phyloP scores from a whole-genome alignment of 2,113 vertebrate genomes.

The Phyllostomus discolor region DNA sequence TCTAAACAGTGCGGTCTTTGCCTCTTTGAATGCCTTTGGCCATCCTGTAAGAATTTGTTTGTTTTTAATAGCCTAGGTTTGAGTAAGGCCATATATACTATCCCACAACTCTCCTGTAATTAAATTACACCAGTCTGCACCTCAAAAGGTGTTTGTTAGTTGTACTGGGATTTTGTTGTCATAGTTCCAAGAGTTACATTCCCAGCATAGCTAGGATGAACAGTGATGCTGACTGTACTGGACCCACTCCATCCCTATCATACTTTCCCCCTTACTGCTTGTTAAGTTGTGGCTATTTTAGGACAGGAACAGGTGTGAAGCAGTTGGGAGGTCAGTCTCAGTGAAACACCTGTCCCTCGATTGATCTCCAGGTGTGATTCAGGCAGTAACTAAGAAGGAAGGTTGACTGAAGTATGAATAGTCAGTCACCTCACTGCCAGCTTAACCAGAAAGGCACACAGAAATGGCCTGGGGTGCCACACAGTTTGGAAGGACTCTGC shows the following conservation, averaged over 20 bases:
- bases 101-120: neutral
- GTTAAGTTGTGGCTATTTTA: neutral
- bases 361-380: neutral
- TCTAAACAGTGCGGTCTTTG: neutral
- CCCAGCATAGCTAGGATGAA: neutral
- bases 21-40: neutral
- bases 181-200: neutral
- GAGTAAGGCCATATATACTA: neutral
- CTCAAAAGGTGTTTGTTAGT: neutral
- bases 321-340: neutral
- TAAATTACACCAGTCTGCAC: neutral
- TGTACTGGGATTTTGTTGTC: neutral
- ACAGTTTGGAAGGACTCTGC: neutral
- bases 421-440: neutral
- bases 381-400: neutral
- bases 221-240: neutral
- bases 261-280: neutral
- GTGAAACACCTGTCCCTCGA: neutral
- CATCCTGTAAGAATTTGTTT: neutral
- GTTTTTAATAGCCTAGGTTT: constrained; percentile 13
- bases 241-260: neutral
- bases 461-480: neutral
- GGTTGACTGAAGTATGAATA: constrained; percentile 1
- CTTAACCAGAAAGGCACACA: neutral
- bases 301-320: neutral